Conservation (phyloP, 1,140 invertebrate species). For the Metaphire vulgaris region DNA sequence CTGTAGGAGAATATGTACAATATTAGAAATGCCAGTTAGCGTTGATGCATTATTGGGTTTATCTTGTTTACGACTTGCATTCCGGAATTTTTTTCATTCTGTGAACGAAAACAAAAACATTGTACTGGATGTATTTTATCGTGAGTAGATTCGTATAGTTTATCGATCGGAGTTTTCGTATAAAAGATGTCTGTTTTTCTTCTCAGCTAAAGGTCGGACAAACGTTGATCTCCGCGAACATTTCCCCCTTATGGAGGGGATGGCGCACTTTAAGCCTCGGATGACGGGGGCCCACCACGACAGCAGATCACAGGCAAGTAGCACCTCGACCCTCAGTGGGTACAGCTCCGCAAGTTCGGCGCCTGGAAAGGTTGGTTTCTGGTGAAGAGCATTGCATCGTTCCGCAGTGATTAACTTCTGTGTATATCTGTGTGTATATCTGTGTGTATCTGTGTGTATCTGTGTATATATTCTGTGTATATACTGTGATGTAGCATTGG, state of each 20-base stretch:
- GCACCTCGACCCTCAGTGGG: neutral
- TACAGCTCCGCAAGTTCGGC: neutral
- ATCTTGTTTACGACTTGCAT: neutral
- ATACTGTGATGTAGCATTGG: neutral
- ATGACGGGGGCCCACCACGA: neutral
- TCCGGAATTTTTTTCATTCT: neutral
- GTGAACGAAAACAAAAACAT: neutral
- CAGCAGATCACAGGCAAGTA: neutral
- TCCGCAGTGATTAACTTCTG: too few species aligned
- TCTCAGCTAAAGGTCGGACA: neutral
- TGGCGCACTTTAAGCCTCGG: constrained; percentile 23
- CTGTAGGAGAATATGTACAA: too few species aligned
- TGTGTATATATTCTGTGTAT: neutral
- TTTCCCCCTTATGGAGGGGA: constrained; percentile 7
- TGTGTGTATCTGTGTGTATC: neutral
- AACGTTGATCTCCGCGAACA: neutral
- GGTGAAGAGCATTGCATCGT: too few species aligned
- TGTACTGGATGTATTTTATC: neutral
- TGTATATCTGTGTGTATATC: neutral
- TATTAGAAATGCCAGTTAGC: too few species aligned
- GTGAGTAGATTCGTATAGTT: neutral
- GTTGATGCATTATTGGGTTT: neutral
- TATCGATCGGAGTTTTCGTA: neutral
- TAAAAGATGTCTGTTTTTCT: neutral
- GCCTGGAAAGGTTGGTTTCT: neutral